Conservation (phyloP, 1,140 invertebrate species). For the Popillia japonica region DNA sequence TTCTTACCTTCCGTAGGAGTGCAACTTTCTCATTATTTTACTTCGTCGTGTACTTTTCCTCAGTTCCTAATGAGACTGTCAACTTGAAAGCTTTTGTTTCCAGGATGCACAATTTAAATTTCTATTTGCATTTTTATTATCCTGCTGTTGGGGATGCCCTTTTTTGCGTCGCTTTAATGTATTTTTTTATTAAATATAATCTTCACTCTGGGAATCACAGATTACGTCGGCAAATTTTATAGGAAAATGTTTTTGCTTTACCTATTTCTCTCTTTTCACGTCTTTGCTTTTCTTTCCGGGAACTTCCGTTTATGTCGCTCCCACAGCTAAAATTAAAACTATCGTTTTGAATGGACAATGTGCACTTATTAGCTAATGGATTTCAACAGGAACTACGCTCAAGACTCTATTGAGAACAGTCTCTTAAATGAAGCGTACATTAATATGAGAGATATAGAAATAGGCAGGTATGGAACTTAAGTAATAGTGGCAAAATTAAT, state of each 20-base stretch:
- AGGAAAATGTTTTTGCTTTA: constrained; percentile 10
- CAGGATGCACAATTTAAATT: constrained; percentile 39
- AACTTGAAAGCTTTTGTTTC: constrained; percentile 39
- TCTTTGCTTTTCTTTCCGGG: background rate
- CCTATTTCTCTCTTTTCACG: background rate
- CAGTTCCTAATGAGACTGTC: constrained; percentile 36
- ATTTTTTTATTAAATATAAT: constrained; percentile 35
- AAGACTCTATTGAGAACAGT: no score
- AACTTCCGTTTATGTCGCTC: background rate
- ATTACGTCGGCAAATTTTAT: constrained; percentile 10
- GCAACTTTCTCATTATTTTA: constrained; percentile 38
- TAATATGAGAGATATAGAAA: background rate
- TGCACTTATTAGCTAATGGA: no score
- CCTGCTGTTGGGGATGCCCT: background rate
- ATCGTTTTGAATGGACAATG: no score
- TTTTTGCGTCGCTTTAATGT: constrained; percentile 38
- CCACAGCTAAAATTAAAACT: no score
- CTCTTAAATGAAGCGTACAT: no score
- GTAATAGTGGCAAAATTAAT: no score
- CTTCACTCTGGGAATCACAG: constrained; percentile 16
- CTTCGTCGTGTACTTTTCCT: constrained; percentile 32
- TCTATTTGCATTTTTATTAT: constrained; percentile 39
- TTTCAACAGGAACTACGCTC: no score
- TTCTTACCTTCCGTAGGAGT: constrained; percentile 24
- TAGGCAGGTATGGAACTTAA: no score